Evolutionary conservation across 1,140 invertebrate species (phyloP).

Genomic region (Solenopsis invicta): DNA sequence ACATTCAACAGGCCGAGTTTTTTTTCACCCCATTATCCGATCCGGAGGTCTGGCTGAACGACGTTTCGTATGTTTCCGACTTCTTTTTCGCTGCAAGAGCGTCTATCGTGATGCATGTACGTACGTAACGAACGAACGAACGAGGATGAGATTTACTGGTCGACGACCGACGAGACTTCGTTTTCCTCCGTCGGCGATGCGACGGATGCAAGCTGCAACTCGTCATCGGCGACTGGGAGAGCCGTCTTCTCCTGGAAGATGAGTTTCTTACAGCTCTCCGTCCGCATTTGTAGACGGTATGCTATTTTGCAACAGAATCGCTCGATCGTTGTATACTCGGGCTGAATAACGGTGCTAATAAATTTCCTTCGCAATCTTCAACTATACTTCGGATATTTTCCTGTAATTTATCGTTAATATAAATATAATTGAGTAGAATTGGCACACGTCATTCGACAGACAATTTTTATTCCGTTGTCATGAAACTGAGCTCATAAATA

Average conservation of each 20-base stretch:
- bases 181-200: slow-evolving; percentile 64
- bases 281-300: slow-evolving; percentile 6
- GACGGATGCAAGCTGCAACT: slow-evolving; percentile 72
- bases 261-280: slow-evolving; percentile 32
- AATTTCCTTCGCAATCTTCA: neutral
- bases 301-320: neutral
- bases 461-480: neutral
- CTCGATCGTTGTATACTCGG: neutral
- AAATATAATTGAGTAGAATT: neutral
- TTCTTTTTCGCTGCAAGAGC: slow-evolving; percentile 41
- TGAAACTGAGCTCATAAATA: neutral
- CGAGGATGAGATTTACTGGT: slow-evolving; percentile 62
- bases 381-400: neutral
- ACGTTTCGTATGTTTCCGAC: slow-evolving; percentile 46
- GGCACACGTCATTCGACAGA: neutral
- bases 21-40: slow-evolving; percentile 47
- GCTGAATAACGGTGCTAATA: neutral
- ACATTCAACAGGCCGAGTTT: slow-evolving; percentile 45
- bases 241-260: slow-evolving; percentile 1
- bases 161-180: slow-evolving; percentile 60
- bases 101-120: slow-evolving; percentile 20
- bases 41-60: slow-evolving; percentile 14
- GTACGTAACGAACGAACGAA: slow-evolving; percentile 56
- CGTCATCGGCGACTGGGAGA: slow-evolving; percentile 64
- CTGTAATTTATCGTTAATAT: neutral